phyloP scores from a whole-genome alignment of 2,113 vertebrate genomes.

The Pygoscelis antarcticus region DNA sequence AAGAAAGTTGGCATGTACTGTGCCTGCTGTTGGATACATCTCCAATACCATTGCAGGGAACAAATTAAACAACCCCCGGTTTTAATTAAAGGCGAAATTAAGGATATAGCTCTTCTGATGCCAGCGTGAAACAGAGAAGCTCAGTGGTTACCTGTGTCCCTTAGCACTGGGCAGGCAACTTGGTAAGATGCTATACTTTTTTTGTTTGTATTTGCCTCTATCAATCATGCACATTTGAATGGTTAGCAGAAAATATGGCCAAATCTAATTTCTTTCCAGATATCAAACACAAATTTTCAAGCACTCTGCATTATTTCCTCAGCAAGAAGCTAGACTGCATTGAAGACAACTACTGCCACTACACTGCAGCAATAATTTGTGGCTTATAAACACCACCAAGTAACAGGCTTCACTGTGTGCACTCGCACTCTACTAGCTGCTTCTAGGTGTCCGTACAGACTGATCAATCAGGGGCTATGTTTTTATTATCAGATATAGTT shows the following conservation, averaged over 20 bases:
- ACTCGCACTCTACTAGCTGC: not conserved
- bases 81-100: not conserved
- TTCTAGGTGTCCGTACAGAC: accelerated
- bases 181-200: accelerated
- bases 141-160: not conserved
- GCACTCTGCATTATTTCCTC: not conserved
- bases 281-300: not conserved
- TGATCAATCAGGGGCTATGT: not conserved
- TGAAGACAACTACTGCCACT: not conserved
- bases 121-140: not conserved
- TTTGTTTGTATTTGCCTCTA: not conserved
- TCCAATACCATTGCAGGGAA: not conserved
- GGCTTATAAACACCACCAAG: not conserved
- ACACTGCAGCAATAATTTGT: not conserved
- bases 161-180: not conserved
- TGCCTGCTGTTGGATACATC: not conserved
- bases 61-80: not conserved
- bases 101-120: not conserved
- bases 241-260: accelerated
- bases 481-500: accelerated
- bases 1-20: not conserved
- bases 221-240: accelerated
- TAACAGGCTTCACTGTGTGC: not conserved
- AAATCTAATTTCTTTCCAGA: not conserved
- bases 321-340: not conserved